These are phyloP conservation scores for Timandra comae DNA, from an alignment of 2,888 invertebrate species.

Conservation along the genomic window DNA sequence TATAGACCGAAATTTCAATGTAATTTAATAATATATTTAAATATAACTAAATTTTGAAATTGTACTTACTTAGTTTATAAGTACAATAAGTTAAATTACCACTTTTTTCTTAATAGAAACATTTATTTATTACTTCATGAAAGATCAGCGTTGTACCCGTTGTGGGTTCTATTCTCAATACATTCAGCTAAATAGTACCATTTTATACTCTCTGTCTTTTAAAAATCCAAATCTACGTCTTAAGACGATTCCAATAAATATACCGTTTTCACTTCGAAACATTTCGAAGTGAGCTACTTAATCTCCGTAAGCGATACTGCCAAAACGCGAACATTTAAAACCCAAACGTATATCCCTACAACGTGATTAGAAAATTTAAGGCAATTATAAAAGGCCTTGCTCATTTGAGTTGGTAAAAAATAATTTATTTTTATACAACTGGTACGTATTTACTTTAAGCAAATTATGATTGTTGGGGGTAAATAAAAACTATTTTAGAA, in stretches of 20 bases:
- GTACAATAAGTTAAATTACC: too few relatives aligned
- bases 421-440: background rate
- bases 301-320: constrained; percentile 12
- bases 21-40: too few relatives aligned
- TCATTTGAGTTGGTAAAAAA: constrained; percentile 7
- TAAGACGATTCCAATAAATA: too few relatives aligned
- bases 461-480: background rate
- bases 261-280: background rate
- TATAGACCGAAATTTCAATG: too few relatives aligned
- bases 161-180: background rate
- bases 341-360: constrained; percentile 18
- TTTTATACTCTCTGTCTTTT: background rate
- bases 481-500: background rate
- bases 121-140: background rate
- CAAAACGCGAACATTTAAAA: constrained; percentile 19
- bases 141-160: background rate
- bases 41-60: too few relatives aligned
- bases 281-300: background rate
- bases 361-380: constrained; percentile 26
- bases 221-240: background rate
- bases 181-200: background rate
- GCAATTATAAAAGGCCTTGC: constrained; percentile 11
- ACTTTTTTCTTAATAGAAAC: too few relatives aligned
- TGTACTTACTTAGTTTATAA: too few relatives aligned
- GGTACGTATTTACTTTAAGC: background rate